Conservation (phyloP, 2,797 vertebrate genomes). For the Phataginus tricuspis region DNA sequence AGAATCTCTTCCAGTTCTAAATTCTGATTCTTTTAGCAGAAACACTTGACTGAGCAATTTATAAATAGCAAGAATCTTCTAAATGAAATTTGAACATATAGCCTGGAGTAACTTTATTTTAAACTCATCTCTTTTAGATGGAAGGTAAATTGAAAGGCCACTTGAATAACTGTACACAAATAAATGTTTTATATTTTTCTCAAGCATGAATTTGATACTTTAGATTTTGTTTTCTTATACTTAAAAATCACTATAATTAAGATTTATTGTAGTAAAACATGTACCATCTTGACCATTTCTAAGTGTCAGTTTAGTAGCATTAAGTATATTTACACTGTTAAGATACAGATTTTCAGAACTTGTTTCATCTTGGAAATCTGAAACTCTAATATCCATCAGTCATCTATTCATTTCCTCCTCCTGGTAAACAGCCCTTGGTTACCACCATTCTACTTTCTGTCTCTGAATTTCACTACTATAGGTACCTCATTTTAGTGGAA, state of each 20-base stretch:
- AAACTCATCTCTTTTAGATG: neutral
- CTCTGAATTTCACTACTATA: neutral
- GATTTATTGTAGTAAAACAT: neutral
- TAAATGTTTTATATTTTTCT: neutral
- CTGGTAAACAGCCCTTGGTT: neutral
- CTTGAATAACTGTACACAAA: neutral
- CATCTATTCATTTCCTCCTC: neutral
- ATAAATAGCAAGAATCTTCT: constrained; percentile 7
- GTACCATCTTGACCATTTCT: neutral
- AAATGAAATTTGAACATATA: constrained; percentile 4
- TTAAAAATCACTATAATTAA: neutral
- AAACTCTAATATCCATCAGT: neutral
- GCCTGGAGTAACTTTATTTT: neutral
- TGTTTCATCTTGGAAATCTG: constrained; percentile 1
- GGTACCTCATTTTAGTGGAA: neutral
- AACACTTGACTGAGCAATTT: constrained; percentile 23
- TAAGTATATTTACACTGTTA: neutral
- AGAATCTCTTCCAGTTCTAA: neutral
- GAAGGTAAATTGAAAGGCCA: neutral
- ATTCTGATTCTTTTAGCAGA: constrained; percentile 6
- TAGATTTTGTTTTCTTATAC: neutral
- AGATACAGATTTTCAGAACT: neutral
- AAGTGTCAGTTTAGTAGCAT: neutral
- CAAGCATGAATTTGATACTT: neutral
- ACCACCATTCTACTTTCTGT: neutral